Conservation (phyloP, 2,113 vertebrate species). For the Notiomystis cincta region DNA sequence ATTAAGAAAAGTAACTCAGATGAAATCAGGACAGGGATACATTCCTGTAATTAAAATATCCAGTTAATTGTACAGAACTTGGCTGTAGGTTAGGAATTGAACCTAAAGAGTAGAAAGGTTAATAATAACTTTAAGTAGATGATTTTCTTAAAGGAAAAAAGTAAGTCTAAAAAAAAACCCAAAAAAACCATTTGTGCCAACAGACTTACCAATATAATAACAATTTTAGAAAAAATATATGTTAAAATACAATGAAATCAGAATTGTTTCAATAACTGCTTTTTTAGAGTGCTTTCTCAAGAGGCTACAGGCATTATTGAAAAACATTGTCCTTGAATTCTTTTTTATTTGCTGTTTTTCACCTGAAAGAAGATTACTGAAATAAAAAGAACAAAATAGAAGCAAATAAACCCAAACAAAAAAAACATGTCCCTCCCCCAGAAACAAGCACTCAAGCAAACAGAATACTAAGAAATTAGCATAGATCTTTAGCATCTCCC, state of each 20-base stretch:
- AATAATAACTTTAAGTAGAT: background rate
- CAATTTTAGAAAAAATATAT: background rate
- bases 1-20: background rate
- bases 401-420: background rate
- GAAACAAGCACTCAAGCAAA: background rate
- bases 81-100: background rate
- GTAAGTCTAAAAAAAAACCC: background rate
- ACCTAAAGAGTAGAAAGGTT: background rate
- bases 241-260: background rate
- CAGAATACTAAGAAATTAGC: background rate
- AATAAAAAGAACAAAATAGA: background rate
- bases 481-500: background rate
- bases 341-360: background rate
- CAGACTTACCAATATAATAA: background rate
- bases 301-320: background rate
- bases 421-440: fast-evolving
- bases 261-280: background rate
- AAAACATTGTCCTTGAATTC: background rate
- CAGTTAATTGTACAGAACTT: background rate
- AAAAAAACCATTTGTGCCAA: background rate
- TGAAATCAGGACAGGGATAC: background rate
- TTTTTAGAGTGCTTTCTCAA: background rate
- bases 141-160: background rate
- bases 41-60: background rate
- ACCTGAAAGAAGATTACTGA: background rate